phyloP scores from a whole-genome alignment of 2,797 vertebrate genomes.

The Esox masquinongy region DNA sequence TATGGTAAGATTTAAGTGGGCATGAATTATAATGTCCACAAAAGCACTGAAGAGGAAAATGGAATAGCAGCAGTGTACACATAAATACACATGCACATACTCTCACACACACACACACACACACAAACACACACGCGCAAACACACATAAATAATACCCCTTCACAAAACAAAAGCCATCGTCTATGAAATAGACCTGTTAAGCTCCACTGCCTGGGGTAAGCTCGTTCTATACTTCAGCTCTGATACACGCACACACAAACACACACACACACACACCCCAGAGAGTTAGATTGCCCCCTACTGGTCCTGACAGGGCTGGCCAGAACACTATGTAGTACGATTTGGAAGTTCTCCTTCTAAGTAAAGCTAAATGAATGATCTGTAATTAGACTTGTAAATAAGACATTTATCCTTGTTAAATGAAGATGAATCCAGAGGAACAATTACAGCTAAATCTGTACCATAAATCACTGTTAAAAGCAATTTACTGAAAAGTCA shows the following conservation, averaged over 20 bases:
- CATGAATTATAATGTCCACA: conserved; percentile 52
- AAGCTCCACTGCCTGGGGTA: conserved; percentile 61
- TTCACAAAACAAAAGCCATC: conserved; percentile 21
- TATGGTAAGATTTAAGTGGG: conserved; percentile 55
- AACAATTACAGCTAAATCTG: conserved; percentile 48
- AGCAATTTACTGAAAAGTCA: conserved; percentile 35
- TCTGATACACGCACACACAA: not conserved
- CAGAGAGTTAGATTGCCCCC: conserved; percentile 29
- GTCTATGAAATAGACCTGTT: conserved; percentile 35
- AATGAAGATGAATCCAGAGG: conserved; percentile 64
- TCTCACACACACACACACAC: conserved; percentile 17
- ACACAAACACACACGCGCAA: not conserved
- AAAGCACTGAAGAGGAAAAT: conserved; percentile 61
- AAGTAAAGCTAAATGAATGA: conserved; percentile 47
- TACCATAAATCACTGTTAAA: conserved; percentile 69
- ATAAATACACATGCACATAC: conserved; percentile 1
- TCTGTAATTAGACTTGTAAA: conserved; percentile 64
- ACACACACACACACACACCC: not conserved
- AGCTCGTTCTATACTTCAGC: conserved; percentile 48
- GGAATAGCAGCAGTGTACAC: conserved; percentile 35
- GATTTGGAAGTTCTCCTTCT: conserved; percentile 4
- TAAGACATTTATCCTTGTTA: conserved; percentile 48
- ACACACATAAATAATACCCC: not conserved
- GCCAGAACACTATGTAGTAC: not conserved
- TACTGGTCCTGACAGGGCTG: conserved; percentile 6